Evolutionary conservation across 2,888 invertebrate species (phyloP).

Genomic region (Cantharis flavilabris): DNA sequence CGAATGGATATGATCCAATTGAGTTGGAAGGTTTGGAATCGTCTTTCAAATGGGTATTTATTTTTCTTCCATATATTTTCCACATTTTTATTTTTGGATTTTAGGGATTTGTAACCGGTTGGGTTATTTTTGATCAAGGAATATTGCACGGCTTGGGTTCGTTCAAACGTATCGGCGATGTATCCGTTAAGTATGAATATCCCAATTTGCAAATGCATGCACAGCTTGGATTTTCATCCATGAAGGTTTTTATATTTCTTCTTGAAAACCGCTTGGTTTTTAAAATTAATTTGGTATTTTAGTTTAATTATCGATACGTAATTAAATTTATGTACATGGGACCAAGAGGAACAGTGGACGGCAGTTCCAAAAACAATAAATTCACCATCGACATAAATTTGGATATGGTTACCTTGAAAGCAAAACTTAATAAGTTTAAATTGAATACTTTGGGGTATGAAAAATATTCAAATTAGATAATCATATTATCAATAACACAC

Average conservation of each 20-base stretch:
- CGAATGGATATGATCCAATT: background rate
- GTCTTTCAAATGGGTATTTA: constrained; percentile 17
- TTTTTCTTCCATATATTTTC: constrained; percentile 43
- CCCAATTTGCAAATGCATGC: background rate
- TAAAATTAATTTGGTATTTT: background rate
- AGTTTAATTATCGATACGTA: constrained; percentile 12
- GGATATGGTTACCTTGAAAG: constrained; percentile 5
- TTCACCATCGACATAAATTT: constrained; percentile 9
- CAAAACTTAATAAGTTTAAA: constrained; percentile 3
- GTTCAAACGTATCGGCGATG: background rate
- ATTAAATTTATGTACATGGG: constrained; percentile 13
- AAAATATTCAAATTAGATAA: background rate
- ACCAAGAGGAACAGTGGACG: constrained; percentile 3
- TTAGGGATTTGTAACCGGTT: constrained; percentile 6
- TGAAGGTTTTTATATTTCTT: background rate
- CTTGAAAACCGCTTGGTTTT: background rate
- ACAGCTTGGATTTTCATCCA: background rate
- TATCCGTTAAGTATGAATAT: background rate
- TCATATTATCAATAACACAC: background rate
- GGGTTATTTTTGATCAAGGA: constrained; percentile 4
- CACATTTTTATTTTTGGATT: background rate
- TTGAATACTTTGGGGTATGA: constrained; percentile 7
- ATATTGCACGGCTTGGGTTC: background rate
- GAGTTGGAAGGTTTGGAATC: background rate
- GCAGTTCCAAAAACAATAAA: constrained; percentile 2